These are phyloP conservation scores for Xestoiulus laeticollis DNA, from an alignment of 2,888 invertebrate genomes.

Conservation along the genomic window DNA sequence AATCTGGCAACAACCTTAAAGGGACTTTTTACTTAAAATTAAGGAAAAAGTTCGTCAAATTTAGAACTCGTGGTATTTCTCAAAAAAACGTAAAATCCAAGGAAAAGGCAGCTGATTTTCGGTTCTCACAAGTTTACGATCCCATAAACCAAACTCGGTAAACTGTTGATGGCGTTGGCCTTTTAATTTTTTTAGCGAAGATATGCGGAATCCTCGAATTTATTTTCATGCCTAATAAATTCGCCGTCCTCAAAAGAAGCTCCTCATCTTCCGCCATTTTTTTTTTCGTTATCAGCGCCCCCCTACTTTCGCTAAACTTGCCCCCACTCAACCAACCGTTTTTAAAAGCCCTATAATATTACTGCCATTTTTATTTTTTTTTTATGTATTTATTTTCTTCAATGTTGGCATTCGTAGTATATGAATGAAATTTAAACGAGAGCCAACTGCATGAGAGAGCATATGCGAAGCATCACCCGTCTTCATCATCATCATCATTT, in stretches of 20 bases:
- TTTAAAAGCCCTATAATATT: not conserved
- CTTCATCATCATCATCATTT: not conserved
- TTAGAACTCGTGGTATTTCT: not conserved
- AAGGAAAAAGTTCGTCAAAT: not conserved
- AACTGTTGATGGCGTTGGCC: not conserved
- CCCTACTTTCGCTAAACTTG: not conserved
- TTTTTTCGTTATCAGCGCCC: not conserved
- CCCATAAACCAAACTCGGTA: not conserved
- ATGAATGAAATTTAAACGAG: not conserved
- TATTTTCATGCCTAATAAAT: slow-evolving; percentile 12
- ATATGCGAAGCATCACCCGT: not conserved
- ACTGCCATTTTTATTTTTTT: not conserved
- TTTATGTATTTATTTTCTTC: not conserved
- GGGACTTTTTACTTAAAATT: too few species aligned
- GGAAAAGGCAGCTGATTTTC: not conserved
- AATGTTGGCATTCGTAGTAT: not conserved
- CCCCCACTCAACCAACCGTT: not conserved
- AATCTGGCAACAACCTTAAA: too few species aligned
- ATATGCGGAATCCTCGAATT: not conserved
- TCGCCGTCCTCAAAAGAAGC: not conserved
- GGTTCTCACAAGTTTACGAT: not conserved
- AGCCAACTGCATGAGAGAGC: not conserved
- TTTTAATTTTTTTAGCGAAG: not conserved
- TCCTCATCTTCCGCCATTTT: not conserved
- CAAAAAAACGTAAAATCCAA: not conserved